A percentile compares a stretch with the other conserved stretches of the same genome.
These are phyloP conservation scores for Drosophila peninsularis DNA, from an alignment of 2,888 invertebrate genomes.

Conservation along the genomic window DNA sequence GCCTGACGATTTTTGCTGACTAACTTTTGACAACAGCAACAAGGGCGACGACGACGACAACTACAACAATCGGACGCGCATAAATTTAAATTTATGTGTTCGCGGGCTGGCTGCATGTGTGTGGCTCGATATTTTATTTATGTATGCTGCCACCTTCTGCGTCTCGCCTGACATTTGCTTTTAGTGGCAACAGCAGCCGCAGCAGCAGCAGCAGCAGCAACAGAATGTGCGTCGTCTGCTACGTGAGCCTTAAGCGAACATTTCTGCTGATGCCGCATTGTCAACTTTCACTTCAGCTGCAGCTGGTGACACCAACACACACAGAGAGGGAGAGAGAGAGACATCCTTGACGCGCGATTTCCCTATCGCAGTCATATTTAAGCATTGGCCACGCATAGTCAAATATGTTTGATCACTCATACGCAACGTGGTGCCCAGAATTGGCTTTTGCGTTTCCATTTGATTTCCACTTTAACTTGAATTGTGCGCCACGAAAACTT, in stretches of 20 bases:
- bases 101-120: constrained; percentile 40
- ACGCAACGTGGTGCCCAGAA: constrained; percentile 62
- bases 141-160: constrained; percentile 65
- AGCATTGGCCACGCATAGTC: constrained; percentile 74
- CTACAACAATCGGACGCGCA: constrained; percentile 6
- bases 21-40: constrained; percentile 62
- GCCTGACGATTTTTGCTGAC: constrained; percentile 67
- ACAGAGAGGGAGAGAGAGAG: background rate
- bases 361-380: constrained; percentile 17
- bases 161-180: constrained; percentile 65
- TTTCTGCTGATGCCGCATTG: constrained; percentile 73
- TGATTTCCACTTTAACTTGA: constrained; percentile 65
- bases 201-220: constrained; percentile 32
- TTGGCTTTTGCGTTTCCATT: constrained; percentile 43
- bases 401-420: constrained; percentile 74
- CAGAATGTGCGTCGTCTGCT: constrained; percentile 51
- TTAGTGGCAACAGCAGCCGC: constrained; percentile 51
- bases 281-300: constrained; percentile 79
- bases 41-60: constrained; percentile 11
- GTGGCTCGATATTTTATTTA: constrained; percentile 75
- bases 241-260: constrained; percentile 65
- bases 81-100: constrained; percentile 74
- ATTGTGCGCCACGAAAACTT: constrained; percentile 58
- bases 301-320: constrained; percentile 58
- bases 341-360: constrained; percentile 9